Conservation (phyloP, 2,888 invertebrate genomes). For the Hybos culiciformis region DNA sequence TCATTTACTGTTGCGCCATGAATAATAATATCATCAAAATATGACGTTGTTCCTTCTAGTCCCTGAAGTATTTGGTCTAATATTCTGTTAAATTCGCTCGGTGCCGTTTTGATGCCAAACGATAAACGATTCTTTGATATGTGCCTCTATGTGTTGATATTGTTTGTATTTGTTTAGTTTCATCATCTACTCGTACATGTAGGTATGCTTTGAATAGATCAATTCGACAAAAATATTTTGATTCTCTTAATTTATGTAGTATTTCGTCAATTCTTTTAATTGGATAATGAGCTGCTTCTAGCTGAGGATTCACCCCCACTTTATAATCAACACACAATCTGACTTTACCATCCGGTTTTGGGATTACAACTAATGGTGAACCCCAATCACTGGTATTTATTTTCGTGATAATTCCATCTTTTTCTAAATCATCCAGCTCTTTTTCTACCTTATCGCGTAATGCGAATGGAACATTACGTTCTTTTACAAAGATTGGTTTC, state of each 20-base stretch:
- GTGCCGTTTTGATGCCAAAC: slow-evolving; percentile 11
- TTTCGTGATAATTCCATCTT: slow-evolving; percentile 1
- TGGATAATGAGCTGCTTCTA: slow-evolving; percentile 2
- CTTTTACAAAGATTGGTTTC: slow-evolving; percentile 9
- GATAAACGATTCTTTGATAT: slow-evolving; percentile 9
- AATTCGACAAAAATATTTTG: slow-evolving; percentile 18
- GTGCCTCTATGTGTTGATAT: slow-evolving; percentile 10
- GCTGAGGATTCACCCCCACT: slow-evolving; percentile 1
- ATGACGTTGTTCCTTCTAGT: slow-evolving; percentile 1
- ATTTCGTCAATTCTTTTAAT: slow-evolving; percentile 15
- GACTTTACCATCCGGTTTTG: no score
- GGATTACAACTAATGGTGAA: no score
- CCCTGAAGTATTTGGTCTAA: slow-evolving; percentile 5
- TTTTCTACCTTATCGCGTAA: slow-evolving; percentile 10
- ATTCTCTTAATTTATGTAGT: slow-evolving; percentile 15
- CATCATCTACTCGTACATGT: slow-evolving; percentile 8
- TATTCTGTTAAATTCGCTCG: slow-evolving; percentile 10
- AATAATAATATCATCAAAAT: neutral
- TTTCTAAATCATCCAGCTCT: slow-evolving; percentile 8
- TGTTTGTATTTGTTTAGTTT: slow-evolving; percentile 6
- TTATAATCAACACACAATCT: no score
- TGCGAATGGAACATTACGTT: slow-evolving; percentile 9
- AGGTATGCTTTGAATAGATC: slow-evolving; percentile 21
- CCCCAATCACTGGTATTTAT: no score
- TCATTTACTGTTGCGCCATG: no score